Conservation (phyloP, 2,888 invertebrate species). For the Agrotis ipsilon region DNA sequence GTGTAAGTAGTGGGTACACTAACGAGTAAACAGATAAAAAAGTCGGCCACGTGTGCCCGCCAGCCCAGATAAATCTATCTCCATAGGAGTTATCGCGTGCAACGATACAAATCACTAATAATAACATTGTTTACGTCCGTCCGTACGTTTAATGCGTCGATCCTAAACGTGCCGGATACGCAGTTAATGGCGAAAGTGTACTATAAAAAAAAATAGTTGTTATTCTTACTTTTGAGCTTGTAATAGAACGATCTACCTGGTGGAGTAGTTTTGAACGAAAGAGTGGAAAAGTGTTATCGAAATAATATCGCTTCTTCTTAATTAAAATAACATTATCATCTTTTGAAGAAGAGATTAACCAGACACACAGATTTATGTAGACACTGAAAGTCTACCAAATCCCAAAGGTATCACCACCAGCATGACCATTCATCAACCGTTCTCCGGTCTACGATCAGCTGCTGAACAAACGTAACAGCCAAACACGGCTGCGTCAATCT, state of each 20-base stretch:
- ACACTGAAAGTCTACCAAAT: not conserved
- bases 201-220: constrained; percentile 51
- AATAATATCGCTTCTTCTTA: no score
- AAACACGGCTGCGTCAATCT: constrained; percentile 30
- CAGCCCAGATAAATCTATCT: constrained; percentile 68
- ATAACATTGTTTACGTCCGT: constrained; percentile 67
- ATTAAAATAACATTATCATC: no score
- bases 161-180: constrained; percentile 62
- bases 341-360: not conserved
- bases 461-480: not conserved
- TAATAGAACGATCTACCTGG: constrained; percentile 15
- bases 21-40: constrained; percentile 68
- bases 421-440: not conserved
- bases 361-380: no score
- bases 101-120: constrained; percentile 67
- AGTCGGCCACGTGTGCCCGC: constrained; percentile 70
- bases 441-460: constrained; percentile 20
- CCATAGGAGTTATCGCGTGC: constrained; percentile 65
- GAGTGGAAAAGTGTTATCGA: no score
- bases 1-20: constrained; percentile 38
- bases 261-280: not conserved
- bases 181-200: constrained; percentile 54
- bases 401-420: constrained; percentile 5
- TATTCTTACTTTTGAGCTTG: constrained; percentile 27
- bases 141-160: constrained; percentile 62